phyloP scores from a whole-genome alignment of 2,888 invertebrate species.

The Cantharis flavilabris region DNA sequence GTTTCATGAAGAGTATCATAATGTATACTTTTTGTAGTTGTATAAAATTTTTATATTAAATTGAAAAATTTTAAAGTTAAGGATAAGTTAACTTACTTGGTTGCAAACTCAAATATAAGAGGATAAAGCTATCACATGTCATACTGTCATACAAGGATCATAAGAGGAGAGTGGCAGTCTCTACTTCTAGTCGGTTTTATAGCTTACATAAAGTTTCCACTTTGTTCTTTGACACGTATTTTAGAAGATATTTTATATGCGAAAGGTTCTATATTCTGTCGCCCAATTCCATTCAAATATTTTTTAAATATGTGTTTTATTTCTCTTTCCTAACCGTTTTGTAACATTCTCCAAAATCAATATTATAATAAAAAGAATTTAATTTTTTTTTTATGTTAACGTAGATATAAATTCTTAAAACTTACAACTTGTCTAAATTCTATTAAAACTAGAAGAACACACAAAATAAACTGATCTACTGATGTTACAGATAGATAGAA shows the following conservation, averaged over 20 bases:
- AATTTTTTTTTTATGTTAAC: too few species aligned
- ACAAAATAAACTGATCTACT: not conserved
- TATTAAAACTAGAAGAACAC: not conserved
- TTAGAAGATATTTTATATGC: conserved; percentile 34
- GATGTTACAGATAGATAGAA: not conserved
- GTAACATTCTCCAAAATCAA: not conserved
- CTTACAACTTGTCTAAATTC: not conserved
- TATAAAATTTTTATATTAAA: conserved; percentile 16
- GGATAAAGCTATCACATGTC: conserved; percentile 30
- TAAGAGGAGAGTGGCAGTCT: conserved; percentile 22
- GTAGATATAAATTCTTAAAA: too few species aligned
- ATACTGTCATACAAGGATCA: conserved; percentile 29
- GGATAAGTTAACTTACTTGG: conserved; percentile 13
- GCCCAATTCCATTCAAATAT: conserved; percentile 24
- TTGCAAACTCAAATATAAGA: conserved; percentile 22
- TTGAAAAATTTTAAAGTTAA: conserved; percentile 9
- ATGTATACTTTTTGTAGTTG: not conserved
- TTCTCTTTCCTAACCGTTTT: not conserved
- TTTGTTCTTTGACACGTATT: conserved; percentile 36
- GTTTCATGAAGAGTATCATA: not conserved
- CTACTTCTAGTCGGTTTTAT: conserved; percentile 29
- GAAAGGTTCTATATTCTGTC: conserved; percentile 32
- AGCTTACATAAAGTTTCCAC: conserved; percentile 34
- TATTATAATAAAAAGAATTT: too few species aligned
- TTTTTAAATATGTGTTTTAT: conserved; percentile 23